Conservation (phyloP, 92 coral and sea anemone species). For the Nematostella vectensis region DNA sequence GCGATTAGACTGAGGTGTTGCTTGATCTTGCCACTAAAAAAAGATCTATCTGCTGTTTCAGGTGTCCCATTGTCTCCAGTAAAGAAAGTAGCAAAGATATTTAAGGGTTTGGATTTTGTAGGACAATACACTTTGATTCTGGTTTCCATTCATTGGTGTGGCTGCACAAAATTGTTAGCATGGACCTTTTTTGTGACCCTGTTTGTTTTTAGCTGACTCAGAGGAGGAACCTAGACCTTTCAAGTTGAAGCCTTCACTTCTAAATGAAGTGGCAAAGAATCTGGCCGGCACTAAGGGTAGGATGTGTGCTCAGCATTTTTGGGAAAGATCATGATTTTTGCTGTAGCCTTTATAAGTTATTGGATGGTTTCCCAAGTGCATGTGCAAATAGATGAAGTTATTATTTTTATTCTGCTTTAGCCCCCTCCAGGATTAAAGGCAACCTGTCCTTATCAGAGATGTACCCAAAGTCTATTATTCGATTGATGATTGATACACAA, state of each 20-base stretch:
- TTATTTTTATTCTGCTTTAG: too few species aligned
- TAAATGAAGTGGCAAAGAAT: slow-evolving; percentile 78
- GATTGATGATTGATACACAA: too few species aligned
- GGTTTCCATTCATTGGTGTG: too few species aligned
- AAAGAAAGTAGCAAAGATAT: slow-evolving; percentile 55
- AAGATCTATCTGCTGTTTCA: background rate
- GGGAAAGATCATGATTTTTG: background rate
- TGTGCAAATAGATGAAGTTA: too few species aligned
- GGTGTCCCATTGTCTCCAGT: slow-evolving; percentile 50
- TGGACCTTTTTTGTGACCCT: too few species aligned
- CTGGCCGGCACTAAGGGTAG: slow-evolving; percentile 37
- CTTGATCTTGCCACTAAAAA: background rate
- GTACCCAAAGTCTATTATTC: too few species aligned
- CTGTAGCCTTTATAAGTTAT: background rate
- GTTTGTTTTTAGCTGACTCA: slow-evolving; percentile 12
- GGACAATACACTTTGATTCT: too few species aligned
- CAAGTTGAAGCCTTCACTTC: slow-evolving; percentile 59
- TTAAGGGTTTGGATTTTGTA: slow-evolving; percentile 4
- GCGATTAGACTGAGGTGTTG: too few species aligned
- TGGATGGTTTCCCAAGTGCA: background rate
- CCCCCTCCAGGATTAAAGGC: too few species aligned
- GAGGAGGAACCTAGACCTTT: slow-evolving; percentile 51
- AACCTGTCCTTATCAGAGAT: too few species aligned
- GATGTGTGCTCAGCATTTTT: slow-evolving; percentile 18
- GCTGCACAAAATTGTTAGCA: too few species aligned